Percentiles rank a stretch among this genome's conserved stretches.
Conservation (phyloP, 2,113 vertebrate genomes). For the Madoqua kirkii region DNA sequence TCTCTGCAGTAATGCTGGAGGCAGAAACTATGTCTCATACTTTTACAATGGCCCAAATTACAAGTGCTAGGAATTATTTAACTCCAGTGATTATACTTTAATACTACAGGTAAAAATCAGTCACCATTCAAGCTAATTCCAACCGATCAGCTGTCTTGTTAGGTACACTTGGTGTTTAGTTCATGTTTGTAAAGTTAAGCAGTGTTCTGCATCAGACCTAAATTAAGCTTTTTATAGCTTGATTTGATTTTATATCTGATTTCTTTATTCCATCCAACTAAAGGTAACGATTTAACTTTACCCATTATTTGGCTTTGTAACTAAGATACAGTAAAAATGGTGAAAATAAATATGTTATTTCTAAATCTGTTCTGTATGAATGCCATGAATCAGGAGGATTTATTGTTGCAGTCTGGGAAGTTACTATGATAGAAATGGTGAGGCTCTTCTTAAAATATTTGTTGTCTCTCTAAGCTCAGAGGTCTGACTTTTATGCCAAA, state of each 20-base stretch:
- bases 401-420: not conserved
- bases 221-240: not conserved
- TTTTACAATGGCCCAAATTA: not conserved
- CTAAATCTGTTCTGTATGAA: not conserved
- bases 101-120: not conserved
- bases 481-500: not conserved
- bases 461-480: not conserved
- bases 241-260: not conserved
- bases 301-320: not conserved
- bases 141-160: not conserved
- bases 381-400: not conserved
- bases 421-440: not conserved
- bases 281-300: not conserved
- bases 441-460: not conserved
- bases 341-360: slow-evolving; percentile 15
- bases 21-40: not conserved
- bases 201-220: not conserved
- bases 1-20: not conserved
- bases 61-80: not conserved
- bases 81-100: not conserved
- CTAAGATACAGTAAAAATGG: not conserved
- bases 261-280: not conserved
- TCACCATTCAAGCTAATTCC: not conserved
- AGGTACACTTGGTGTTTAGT: not conserved
- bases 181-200: not conserved